Percentiles rank a stretch among this genome's conserved stretches.
phyloP scores from a whole-genome alignment of 2,888 invertebrate species.

The Theodoxus fluviatilis region DNA sequence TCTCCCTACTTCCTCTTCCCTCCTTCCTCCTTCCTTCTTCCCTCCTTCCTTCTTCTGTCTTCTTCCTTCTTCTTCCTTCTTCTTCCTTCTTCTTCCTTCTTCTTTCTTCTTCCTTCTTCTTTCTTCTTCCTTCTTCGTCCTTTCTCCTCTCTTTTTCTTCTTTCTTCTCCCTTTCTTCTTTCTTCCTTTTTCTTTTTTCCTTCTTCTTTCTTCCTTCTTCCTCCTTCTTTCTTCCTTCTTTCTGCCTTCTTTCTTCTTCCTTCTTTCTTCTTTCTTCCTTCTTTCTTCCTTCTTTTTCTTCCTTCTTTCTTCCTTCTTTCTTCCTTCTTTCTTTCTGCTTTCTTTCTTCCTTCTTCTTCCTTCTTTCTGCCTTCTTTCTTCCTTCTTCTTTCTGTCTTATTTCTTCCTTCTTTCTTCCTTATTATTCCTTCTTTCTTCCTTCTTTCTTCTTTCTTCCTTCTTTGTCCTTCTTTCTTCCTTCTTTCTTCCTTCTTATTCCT shows the following conservation, averaged over 20 bases:
- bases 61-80: not conserved
- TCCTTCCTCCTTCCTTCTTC: not conserved
- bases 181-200: not conserved
- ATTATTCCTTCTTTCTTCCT: not conserved
- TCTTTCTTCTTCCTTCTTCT: not conserved
- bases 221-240: not conserved
- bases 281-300: not conserved
- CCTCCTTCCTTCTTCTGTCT: not conserved
- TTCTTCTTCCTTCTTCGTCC: not conserved
- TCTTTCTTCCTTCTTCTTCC: not conserved
- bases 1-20: conserved; percentile 2
- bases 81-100: not conserved
- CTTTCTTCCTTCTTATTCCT: not conserved
- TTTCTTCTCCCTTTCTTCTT: not conserved
- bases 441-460: not conserved
- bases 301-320: not conserved
- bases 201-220: not conserved
- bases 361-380: not conserved
- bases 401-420: not conserved
- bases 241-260: not conserved
- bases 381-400: not conserved
- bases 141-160: not conserved
- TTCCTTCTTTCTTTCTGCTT: not conserved
- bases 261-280: not conserved
- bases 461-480: not conserved